Evolutionary conservation across 2,888 invertebrate genomes (phyloP), one percentile per base, ranked within the genome.

Genomic region (Ennomos erosarius): DNA sequence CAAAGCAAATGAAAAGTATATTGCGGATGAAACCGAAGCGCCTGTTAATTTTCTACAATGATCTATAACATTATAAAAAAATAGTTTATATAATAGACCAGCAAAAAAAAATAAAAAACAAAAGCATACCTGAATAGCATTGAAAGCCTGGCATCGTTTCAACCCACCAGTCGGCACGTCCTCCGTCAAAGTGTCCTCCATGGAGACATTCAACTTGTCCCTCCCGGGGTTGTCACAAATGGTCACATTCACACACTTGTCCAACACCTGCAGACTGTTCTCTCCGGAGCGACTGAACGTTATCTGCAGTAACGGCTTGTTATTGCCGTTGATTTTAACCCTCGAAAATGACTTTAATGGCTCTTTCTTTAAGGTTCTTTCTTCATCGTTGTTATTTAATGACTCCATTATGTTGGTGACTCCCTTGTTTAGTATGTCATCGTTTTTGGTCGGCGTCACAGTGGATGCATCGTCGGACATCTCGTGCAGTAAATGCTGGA

Each of bases 101-200:
- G n/a, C n/a, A n/a, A n/a, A n/a, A n/a, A n/a, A n/a, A n/a, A n/a
- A n/a, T n/a, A n/a, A n/a, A n/a, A n/a, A n/a, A n/a, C n/a, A n/a
- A 39, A 1, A 53, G 49, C 6, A 34, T 47, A 90, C 92, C 90
- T 92, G 92, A 76, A 93, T 82, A 72, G 92, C 91, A 73, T 84
- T 90, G 81, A 92, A 93, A 81, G 90, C 88, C 79, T 92, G 92
- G 73, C 92, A 93, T 33, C 93, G 75, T 73, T 92, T 93, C 68
- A 93, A 71, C 48, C 87, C 80, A 55, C 88, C 83, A 34, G 79
- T 70, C 36, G 85, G 84, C 39, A 77, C 68, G 36, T 89, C 90
- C 3, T 90, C 90, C 9, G 79, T 77, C 65, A 82, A 55, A 1
- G 81, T 81, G 11, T 87, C 88, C 33, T 86, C 87, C 48, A 79